These are phyloP conservation scores for Haplochromis vanheusdeni DNA, from an alignment of 2,113 vertebrate species.

Conservation along the genomic window DNA sequence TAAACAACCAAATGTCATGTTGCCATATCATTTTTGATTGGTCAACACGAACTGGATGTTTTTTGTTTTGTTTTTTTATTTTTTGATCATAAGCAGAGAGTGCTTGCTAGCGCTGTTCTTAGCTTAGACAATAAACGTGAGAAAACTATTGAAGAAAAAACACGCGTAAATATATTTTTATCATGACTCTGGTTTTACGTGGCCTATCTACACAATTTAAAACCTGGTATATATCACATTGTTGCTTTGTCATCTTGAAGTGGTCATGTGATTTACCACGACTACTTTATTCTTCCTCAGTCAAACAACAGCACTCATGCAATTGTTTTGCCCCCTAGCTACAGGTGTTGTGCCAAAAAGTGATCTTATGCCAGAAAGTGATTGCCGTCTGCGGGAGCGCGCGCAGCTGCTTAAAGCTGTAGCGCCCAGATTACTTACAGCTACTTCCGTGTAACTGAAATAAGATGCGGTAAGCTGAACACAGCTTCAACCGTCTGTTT, in stretches of 20 bases:
- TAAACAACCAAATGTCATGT: not conserved
- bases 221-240: not conserved
- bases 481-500: not conserved
- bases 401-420: not conserved
- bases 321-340: not conserved
- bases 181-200: not conserved
- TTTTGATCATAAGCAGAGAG: not conserved
- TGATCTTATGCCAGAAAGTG: not conserved
- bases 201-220: not conserved
- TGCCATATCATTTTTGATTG: not conserved
- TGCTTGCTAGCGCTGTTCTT: not conserved
- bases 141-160: not conserved
- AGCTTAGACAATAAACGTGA: not conserved
- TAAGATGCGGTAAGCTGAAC: not conserved
- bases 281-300: not conserved
- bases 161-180: accelerated
- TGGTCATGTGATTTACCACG: not conserved
- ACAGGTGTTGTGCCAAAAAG: not conserved
- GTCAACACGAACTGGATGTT: not conserved
- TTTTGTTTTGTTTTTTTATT: not conserved
- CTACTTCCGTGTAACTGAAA: not conserved
- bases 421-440: not conserved
- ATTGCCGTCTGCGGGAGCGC: not conserved
- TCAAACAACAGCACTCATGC: not conserved
- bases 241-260: not conserved